phyloP scores from a whole-genome alignment of 2,797 vertebrate genomes.

The Hafferia zeledoni region DNA sequence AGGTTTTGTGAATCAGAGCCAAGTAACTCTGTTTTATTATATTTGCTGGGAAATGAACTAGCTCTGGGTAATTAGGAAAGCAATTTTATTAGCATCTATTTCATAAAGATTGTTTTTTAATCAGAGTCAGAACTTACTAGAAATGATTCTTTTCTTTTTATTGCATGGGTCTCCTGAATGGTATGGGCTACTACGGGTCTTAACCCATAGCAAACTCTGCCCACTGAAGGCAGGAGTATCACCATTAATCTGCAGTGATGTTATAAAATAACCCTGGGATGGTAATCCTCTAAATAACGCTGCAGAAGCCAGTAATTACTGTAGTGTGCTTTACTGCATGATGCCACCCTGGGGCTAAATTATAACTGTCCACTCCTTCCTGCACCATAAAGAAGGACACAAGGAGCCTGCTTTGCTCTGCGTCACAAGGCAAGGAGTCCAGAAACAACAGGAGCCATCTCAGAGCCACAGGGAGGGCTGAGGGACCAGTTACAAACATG shows the following conservation, averaged over 20 bases:
- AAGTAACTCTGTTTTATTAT: slow-evolving; percentile 85
- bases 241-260: slow-evolving; percentile 57
- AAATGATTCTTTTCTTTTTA: slow-evolving; percentile 78
- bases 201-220: slow-evolving; percentile 58
- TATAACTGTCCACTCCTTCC: neutral
- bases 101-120: slow-evolving; percentile 87
- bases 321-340: slow-evolving; percentile 52
- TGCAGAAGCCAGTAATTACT: slow-evolving; percentile 58
- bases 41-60: slow-evolving; percentile 87
- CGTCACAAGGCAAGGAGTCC: neutral
- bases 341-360: slow-evolving; percentile 29
- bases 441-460: neutral
- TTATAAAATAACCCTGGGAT: slow-evolving; percentile 62
- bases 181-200: slow-evolving; percentile 58
- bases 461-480: neutral
- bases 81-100: slow-evolving; percentile 87
- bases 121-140: slow-evolving; percentile 86
- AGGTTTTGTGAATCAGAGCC: slow-evolving; percentile 84
- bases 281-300: slow-evolving; percentile 62
- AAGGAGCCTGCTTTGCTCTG: neutral
- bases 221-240: slow-evolving; percentile 55
- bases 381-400: neutral
- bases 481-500: neutral
- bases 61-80: slow-evolving; percentile 85
- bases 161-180: slow-evolving; percentile 64